Evolutionary conservation across 2,113 vertebrate species (phyloP).

Genomic region (Cnemophilus loriae): DNA sequence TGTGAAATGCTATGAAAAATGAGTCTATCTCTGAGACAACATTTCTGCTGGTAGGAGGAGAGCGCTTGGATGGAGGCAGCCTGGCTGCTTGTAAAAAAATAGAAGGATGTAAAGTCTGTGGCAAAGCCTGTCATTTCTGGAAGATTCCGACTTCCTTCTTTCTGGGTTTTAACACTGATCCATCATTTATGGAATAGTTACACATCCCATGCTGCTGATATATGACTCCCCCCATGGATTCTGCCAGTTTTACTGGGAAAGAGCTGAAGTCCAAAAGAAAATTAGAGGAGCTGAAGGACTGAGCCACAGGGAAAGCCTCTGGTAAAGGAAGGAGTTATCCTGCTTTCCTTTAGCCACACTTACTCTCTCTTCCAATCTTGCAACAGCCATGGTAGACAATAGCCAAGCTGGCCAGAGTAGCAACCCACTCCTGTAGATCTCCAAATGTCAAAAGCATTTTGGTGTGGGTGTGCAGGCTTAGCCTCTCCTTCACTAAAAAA

Average conservation of each 20-base stretch:
- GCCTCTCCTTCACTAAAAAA: not conserved
- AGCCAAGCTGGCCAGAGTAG: not conserved
- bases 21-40: not conserved
- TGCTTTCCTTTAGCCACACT: not conserved
- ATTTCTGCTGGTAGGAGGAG: not conserved
- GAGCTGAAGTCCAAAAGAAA: not conserved
- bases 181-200: not conserved
- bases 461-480: not conserved
- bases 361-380: not conserved
- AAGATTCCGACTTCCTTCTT: not conserved
- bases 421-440: not conserved
- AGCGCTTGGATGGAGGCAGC: not conserved
- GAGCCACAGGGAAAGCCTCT: not conserved
- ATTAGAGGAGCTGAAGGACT: not conserved
- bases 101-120: not conserved
- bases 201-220: not conserved
- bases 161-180: not conserved
- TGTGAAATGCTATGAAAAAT: not conserved
- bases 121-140: not conserved
- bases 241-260: not conserved
- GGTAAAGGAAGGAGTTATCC: not conserved
- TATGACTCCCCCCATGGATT: not conserved
- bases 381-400: not conserved
- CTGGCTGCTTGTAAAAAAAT: not conserved
- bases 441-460: not conserved